Evolutionary conservation across 2,888 invertebrate species (phyloP).

Genomic region (Sipha maydis): DNA sequence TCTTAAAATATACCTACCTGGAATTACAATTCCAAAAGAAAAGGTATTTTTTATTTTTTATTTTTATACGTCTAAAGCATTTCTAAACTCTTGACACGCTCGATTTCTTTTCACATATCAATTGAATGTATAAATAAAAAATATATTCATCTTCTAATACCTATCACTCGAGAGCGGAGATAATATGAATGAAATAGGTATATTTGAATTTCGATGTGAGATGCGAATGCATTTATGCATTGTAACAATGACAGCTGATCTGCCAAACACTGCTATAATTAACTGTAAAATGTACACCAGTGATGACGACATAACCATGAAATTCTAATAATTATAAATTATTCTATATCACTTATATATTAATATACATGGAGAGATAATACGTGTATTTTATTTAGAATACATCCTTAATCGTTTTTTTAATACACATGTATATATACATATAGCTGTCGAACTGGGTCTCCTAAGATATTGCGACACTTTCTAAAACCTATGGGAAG

Average conservation of each 20-base stretch:
- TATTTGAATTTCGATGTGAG: neutral
- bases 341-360: neutral
- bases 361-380: neutral
- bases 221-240: neutral
- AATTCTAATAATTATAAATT: neutral
- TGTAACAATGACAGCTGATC: no score
- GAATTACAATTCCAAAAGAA: neutral
- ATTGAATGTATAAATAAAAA: neutral
- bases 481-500: slow-evolving; percentile 54
- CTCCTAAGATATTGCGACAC: slow-evolving; percentile 42
- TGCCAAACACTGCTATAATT: neutral
- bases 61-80: neutral
- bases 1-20: slow-evolving; percentile 3
- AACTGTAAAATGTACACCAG: neutral
- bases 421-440: neutral
- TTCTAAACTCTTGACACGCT: slow-evolving; percentile 9
- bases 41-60: neutral
- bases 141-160: neutral
- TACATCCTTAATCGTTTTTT: slow-evolving; percentile 25
- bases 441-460: slow-evolving; percentile 20
- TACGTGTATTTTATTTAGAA: neutral
- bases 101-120: neutral
- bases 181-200: slow-evolving; percentile 5
- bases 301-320: neutral
- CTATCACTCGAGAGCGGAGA: slow-evolving; percentile 14